These are phyloP conservation scores for Geophilus truncorum DNA, from an alignment of 2,888 invertebrate genomes.

Conservation along the genomic window DNA sequence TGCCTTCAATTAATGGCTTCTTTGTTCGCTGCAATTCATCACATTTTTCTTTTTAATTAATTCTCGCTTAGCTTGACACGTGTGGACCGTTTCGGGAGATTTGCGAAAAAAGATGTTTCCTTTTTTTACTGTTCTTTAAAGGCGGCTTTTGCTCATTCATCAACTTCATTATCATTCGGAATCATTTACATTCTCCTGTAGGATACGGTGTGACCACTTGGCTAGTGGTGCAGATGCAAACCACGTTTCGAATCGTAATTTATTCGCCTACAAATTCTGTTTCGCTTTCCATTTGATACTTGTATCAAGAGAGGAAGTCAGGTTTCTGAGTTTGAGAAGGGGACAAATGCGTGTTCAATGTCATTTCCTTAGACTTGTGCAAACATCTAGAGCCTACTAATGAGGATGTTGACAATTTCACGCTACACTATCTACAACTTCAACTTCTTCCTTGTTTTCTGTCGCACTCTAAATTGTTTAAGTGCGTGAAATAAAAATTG, in stretches of 20 bases:
- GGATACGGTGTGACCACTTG: background rate
- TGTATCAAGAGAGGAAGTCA: conserved; percentile 1
- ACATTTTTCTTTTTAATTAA: conserved; percentile 18
- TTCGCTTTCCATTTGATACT: conserved; percentile 1
- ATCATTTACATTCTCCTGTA: background rate
- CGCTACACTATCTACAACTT: background rate
- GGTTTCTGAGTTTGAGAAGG: conserved; percentile 12
- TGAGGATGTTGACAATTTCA: conserved; percentile 24
- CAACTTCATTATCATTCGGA: background rate
- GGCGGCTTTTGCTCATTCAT: background rate
- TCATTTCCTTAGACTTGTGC: conserved; percentile 23
- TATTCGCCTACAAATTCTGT: background rate
- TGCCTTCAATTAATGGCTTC: background rate
- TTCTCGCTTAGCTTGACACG: background rate
- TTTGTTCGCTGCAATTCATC: background rate
- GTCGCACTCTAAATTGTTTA: background rate
- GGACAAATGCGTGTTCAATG: conserved; percentile 23
- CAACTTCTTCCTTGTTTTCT: background rate
- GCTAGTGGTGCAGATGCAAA: background rate
- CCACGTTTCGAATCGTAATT: conserved; percentile 2
- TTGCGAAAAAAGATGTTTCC: background rate
- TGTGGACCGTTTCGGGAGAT: background rate
- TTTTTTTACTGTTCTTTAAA: background rate
- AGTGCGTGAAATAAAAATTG: conserved; percentile 4
- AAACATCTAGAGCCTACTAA: conserved; percentile 24